Base-by-base conservation (phyloP, 2,797 vertebrate genomes). In the Scyliorhinus canicula region DNA sequence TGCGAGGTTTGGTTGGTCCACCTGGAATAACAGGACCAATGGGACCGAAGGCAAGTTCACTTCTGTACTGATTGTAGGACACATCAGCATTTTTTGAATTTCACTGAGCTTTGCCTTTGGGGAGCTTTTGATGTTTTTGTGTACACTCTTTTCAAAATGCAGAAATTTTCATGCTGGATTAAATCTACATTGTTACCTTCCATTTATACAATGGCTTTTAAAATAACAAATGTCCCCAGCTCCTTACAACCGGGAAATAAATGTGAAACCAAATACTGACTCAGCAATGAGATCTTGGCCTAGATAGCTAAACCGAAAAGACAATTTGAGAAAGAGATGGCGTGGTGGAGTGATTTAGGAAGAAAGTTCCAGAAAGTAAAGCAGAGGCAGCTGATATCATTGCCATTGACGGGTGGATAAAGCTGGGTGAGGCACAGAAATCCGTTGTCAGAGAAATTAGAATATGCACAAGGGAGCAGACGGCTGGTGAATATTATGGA, bases 1-100 rank as follows among this genome's bases (percentile, higher is more conserved):
- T 98, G 95, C 98, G 98, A 96, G 98, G 98, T 86, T 97, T 99
- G 96, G 97, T 98, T 96, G 98, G 98, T 93, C 97, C 98, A 96
- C 96, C 97, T 85, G 98, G 98, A 95, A 96, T 97, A 60, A 95
- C 98, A 95, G 98, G 98, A 96, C 98, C 98, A 52, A 97, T 97
- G 84, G 98, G 98, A 95, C 96, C 98, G 96, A 99, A 99, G 97
- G 98, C 98, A 96, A 95, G 96, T 95, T 47, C 24, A 40, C 5
- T 16, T 86, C 88, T 69, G 28, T 26, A 65, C 31, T 65, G 16
- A 77, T 91, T 65, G n/a, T 44, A 40, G n/a, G 44, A 26, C 31
- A 44, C 9, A 26, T 28, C 24, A n/a, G n/a, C n/a, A 65, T 24
- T 91, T n/a, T 44, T 44, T 26, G 35, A 44, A 91, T 91, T 91